Evolutionary conservation across 2,888 invertebrate genomes (phyloP), one percentile per base, ranked within the genome.

Genomic region (Oxycera nigricornis): DNA sequence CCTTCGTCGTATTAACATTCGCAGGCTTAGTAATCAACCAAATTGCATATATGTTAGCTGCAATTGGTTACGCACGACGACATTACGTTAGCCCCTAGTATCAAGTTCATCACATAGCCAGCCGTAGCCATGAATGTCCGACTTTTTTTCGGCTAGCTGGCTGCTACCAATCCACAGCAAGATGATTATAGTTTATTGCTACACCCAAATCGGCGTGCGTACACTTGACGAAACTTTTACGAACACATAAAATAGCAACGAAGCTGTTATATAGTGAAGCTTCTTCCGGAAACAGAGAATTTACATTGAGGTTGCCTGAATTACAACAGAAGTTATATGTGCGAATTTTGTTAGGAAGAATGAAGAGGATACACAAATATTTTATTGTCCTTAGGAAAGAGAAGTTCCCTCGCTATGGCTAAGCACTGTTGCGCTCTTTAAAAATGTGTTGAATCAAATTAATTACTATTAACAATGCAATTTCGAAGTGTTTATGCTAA

Each of bases 51-150:
- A 35, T 35, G 35, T 35, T 35, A 35, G 50, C 11, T 70, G 70
- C 55, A 70, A 55, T 70, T 55, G 6, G 28, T 70, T 70, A 70
- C 70, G 70, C 31, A 52, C 14, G 20, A 52, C 52, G 52, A 55
- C 31, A 22, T 55, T 22, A 52, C 41, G 31, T 70, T 70, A 55
- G 31, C 20, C n/a, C n/a, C n/a, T 28, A 68, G 35, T 70, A 70
- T 70, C 70, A 70, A 70, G 70, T 52, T 70, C 70, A 70, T 20
- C 31, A 52, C 70, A 31, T 70, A 52, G 31, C 35, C 70, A 52
- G 22, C 20, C 22, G 24, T 11, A 31, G 41, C 41, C 55, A 22
- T 50, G 70, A 70, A 55, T 70, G 55, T 55, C 70, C 55, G 70
- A 55, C 70, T 70, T 70, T 31, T 70, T 67, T 41, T 26, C n/a